Evolutionary conservation across 2,797 vertebrate species (phyloP), one percentile per base, ranked within the genome.

Genomic region (Gallinago solitaria): DNA sequence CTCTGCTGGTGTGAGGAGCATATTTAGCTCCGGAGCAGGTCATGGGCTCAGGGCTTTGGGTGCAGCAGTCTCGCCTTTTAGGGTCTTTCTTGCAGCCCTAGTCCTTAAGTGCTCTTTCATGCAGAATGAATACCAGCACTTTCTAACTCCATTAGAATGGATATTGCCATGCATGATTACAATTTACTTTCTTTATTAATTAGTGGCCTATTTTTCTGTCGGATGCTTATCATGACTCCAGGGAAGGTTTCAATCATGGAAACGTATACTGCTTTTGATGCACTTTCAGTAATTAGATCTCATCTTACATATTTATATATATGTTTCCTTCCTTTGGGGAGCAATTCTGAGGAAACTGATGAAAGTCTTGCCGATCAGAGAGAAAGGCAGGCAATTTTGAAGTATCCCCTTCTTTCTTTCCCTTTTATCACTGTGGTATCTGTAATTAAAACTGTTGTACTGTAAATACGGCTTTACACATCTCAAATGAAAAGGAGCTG

Each of bases 141-240:
- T 95, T 85, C 33, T 74, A 86, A 61, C 24, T 92, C 50, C 68
- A 78, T 90, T 92, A 95, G 83, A 48, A 5, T 78, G 33, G 37
- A 75, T 95, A 81, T 68, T 83, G 63, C 64, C 88, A 74, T 47
- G 17, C n/a, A 75, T 71, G 21, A 75, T 79, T 78, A 28, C 78
- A 85, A 91, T 95, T 86, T 92, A 89, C 73, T 63, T 96, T 94
- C 70, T 94, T 91, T 77, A 73, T 89, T 97, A 96, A 97, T 96
- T 95, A 96, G 79, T 51, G 63, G 43, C 71, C 81, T 73, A n/a
- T 95, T 97, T 96, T 95, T 89, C 86, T 95, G 47, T 76, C 6
- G 43, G 83, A 87, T 8, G 33, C 18, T 94, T 91, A 81, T 78
- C 30, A 5, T 70, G 74, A 82, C 96, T 95, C 63, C 75, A 67